These are phyloP conservation scores for Chaetorhynchus papuensis DNA, from an alignment of 2,113 vertebrate species.

Conservation along the genomic window DNA sequence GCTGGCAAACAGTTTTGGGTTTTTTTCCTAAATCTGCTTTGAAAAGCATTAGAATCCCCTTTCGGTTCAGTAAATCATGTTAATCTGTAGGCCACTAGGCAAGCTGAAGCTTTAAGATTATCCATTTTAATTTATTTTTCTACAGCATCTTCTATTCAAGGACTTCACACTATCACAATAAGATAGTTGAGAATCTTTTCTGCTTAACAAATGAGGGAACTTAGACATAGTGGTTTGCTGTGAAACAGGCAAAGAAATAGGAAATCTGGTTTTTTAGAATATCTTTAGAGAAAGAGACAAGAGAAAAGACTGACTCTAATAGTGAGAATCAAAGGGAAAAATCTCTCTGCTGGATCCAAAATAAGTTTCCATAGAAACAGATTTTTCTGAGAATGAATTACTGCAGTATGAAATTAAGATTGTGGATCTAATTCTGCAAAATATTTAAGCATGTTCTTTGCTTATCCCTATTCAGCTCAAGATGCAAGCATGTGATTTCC, in stretches of 20 bases:
- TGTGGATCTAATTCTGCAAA: constrained; percentile 38
- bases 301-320: neutral
- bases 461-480: constrained; percentile 13
- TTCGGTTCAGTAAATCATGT: neutral
- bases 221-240: neutral
- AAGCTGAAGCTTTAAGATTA: neutral
- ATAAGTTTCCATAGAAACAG: constrained; percentile 53
- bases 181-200: neutral
- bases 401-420: constrained; percentile 12
- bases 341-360: constrained; percentile 21
- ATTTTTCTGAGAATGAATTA: neutral
- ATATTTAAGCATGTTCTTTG: constrained; percentile 35
- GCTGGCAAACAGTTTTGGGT: neutral
- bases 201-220: constrained; percentile 1
- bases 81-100: neutral
- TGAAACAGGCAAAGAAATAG: constrained; percentile 11
- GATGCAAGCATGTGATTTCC: constrained; percentile 1
- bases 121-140: neutral
- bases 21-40: neutral
- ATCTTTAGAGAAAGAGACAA: constrained; percentile 7
- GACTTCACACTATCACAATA: neutral
- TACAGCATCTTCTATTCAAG: neutral
- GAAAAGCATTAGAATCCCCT: neutral
- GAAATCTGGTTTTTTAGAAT: neutral
- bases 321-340: constrained; percentile 26